Evolutionary conservation across 2,113 vertebrate genomes (phyloP), one percentile per base, ranked within the genome.

Genomic region (Triplophysa rosa): DNA sequence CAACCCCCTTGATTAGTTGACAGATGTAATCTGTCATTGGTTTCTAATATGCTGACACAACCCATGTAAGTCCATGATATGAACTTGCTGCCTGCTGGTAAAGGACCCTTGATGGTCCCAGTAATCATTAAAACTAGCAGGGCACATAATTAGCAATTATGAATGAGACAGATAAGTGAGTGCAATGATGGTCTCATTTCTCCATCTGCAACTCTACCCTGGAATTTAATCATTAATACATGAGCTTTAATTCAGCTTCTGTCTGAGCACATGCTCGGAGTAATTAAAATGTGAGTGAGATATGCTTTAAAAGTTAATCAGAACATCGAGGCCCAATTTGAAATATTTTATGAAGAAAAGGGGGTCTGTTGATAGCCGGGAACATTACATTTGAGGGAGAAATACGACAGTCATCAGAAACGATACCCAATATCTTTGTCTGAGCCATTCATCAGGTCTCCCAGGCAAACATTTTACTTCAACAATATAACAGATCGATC

Each of bases 231-330:
- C 82, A 85, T 78, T 83, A 79, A 84, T 84, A 82, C 79, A 84
- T 79, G 63, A 83, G 79, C 70, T 83, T 80, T 83, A 86, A 86
- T 85, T 83, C 81, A 87, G 82, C 71, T 83, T 81, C 81, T 77
- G 81, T 78, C 72, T 77, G 67, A 77, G 83, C 73, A 83, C 83
- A 83, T 70, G 83, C 76, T 79, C 58, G 19, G 59, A 73, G 67
- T 86, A 85, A 85, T 85, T 87, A 80, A 83, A 84, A 83, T 82
- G 67, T 81, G 83, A 84, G 79, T 77, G 67, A 81, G 81, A 83
- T 83, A 81, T 45, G 62, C 67, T 82, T 42, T 81, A 81, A 81
- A 81, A 80, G 83, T 83, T 82, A 82, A 86, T 86, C 83, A 59
- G 71, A 73, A 69, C 73, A 84, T 84, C 81, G 56, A 29, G 26